phyloP scores from a whole-genome alignment of 2,797 vertebrate species.

The Dicrostonyx torquatus region DNA sequence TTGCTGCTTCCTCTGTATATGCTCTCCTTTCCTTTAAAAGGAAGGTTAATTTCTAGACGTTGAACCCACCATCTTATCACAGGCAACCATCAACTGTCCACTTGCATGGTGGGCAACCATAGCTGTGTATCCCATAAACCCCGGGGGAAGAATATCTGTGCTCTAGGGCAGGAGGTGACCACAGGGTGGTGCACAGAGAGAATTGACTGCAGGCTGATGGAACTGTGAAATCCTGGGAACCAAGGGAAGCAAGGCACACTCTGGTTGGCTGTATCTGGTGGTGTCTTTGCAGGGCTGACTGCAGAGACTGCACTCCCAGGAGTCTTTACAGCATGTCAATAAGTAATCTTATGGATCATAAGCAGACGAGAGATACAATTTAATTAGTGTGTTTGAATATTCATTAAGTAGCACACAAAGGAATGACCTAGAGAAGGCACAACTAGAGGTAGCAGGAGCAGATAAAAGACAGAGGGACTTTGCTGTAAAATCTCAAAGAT shows the following conservation, averaged over 20 bases:
- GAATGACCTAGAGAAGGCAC: constrained; percentile 22
- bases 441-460: constrained; percentile 5
- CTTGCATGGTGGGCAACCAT: not conserved
- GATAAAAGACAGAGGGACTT: not conserved
- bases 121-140: not conserved
- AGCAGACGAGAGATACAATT: constrained; percentile 44
- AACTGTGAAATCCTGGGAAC: not conserved
- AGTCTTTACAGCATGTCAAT: not conserved
- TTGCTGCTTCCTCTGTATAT: not conserved
- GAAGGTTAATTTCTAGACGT: not conserved
- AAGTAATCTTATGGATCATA: constrained; percentile 29
- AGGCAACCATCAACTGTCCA: not conserved
- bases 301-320: not conserved
- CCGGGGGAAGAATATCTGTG: not conserved
- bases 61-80: not conserved
- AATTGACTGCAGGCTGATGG: not conserved
- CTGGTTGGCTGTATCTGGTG: not conserved
- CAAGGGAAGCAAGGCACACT: not conserved
- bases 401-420: not conserved
- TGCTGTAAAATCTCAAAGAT: not conserved
- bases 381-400: constrained; percentile 55
- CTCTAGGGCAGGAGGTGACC: not conserved
- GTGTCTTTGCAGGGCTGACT: not conserved
- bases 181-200: not conserved
- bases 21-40: not conserved